Evolutionary conservation across 1,140 invertebrate genomes (phyloP).

Genomic region (Periplaneta americana): DNA sequence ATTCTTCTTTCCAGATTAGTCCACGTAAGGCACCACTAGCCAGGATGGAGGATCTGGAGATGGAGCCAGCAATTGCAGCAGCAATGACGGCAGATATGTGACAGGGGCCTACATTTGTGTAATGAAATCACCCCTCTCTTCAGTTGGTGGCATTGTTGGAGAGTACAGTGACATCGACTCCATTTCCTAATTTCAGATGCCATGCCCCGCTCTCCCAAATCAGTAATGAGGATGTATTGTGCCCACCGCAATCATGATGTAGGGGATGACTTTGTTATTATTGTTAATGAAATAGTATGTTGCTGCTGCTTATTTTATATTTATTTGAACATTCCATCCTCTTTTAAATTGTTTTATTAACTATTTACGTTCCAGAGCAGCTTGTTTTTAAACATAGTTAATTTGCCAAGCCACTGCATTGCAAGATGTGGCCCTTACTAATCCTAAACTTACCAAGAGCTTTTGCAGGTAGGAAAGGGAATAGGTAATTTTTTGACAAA

Average conservation of each 20-base stretch:
- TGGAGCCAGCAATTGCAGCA: not conserved
- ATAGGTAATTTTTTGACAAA: not conserved
- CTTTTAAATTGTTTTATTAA: not conserved
- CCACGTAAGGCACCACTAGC: constrained; percentile 15
- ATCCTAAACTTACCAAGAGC: not conserved
- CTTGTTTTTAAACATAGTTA: not conserved
- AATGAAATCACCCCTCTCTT: not conserved
- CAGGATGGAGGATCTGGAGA: constrained; percentile 16
- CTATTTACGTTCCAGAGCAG: not conserved
- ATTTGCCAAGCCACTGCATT: not conserved
- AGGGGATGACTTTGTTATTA: not conserved
- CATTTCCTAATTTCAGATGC: not conserved
- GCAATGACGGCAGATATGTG: not conserved
- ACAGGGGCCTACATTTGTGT: not conserved
- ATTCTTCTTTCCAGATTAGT: constrained; percentile 13
- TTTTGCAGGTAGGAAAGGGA: not conserved
- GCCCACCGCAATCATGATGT: not conserved
- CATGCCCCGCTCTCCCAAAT: not conserved
- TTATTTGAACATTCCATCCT: not conserved
- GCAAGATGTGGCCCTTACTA: not conserved
- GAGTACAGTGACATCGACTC: too few species aligned
- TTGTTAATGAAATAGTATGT: not conserved
- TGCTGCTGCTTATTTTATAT: not conserved
- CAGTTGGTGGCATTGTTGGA: not conserved
- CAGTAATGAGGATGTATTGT: not conserved